These are phyloP conservation scores for Eudyptes chrysolophus DNA, from an alignment of 2,113 vertebrate species.

Conservation along the genomic window DNA sequence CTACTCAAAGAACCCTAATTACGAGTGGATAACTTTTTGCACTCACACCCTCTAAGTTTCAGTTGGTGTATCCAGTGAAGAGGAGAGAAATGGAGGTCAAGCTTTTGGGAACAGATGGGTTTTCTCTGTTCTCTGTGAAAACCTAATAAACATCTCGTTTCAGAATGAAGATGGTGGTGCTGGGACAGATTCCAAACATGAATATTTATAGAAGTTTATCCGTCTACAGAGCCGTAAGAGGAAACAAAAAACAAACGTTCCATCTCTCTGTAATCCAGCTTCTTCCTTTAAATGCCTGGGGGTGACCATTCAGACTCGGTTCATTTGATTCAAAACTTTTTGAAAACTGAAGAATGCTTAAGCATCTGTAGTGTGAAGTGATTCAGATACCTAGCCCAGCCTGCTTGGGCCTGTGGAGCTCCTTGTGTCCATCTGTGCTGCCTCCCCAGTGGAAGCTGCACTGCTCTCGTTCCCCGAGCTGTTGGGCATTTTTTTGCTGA, in stretches of 20 bases:
- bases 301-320: not conserved
- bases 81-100: not conserved
- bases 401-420: not conserved
- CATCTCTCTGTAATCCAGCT: not conserved
- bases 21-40: not conserved
- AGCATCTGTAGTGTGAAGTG: not conserved
- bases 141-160: conserved; percentile 47
- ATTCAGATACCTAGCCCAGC: not conserved
- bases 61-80: not conserved
- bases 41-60: not conserved
- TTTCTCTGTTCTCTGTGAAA: not conserved
- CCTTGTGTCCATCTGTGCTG: not conserved
- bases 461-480: not conserved
- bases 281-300: not conserved
- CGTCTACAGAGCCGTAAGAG: conserved; percentile 62
- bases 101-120: not conserved
- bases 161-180: conserved; percentile 62
- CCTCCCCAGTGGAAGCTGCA: not conserved
- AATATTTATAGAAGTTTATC: conserved; percentile 71
- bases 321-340: not conserved
- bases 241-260: not conserved
- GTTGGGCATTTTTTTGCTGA: not conserved
- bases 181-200: conserved; percentile 74
- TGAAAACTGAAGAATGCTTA: not conserved
- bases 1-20: not conserved